Percentiles rank a stretch among this genome's conserved stretches.
phyloP scores from a whole-genome alignment of 2,113 vertebrate species.

The Anser cygnoides region DNA sequence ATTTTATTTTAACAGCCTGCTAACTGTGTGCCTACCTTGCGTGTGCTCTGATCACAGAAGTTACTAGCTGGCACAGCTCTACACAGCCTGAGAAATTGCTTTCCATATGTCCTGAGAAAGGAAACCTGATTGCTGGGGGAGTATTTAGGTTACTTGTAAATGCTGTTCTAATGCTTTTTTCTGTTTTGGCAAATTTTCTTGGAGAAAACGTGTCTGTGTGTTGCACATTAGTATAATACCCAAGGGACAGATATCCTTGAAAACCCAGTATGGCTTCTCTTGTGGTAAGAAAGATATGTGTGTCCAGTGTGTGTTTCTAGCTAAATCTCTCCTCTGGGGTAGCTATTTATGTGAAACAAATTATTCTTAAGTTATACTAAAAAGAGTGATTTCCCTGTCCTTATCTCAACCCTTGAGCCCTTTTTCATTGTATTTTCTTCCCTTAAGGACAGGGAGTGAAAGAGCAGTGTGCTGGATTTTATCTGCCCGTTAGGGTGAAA shows the following conservation, averaged over 20 bases:
- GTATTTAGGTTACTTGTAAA: background rate
- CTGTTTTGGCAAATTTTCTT: background rate
- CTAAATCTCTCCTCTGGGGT: background rate
- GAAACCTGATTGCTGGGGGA: background rate
- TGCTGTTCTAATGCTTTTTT: background rate
- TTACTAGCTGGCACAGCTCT: background rate
- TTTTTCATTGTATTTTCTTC: too few species aligned
- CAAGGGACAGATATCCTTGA: background rate
- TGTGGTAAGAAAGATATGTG: accelerated
- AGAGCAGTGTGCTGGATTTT: too few species aligned
- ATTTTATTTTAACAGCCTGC: background rate
- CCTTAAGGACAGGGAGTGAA: too few species aligned
- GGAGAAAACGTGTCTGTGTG: background rate
- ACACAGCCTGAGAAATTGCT: background rate
- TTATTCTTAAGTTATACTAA: background rate
- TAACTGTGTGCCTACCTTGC: too few species aligned
- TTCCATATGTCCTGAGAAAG: background rate
- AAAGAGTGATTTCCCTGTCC: too few species aligned
- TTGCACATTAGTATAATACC: background rate
- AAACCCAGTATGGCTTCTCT: background rate
- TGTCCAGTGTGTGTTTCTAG: background rate
- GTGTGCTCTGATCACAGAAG: background rate
- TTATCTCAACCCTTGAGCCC: too few species aligned
- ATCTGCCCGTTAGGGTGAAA: too few species aligned
- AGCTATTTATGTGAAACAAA: background rate